Evolutionary conservation across 2,888 invertebrate species (phyloP), one percentile per base, ranked within the genome.

Genomic region (Pomacea canaliculata): DNA sequence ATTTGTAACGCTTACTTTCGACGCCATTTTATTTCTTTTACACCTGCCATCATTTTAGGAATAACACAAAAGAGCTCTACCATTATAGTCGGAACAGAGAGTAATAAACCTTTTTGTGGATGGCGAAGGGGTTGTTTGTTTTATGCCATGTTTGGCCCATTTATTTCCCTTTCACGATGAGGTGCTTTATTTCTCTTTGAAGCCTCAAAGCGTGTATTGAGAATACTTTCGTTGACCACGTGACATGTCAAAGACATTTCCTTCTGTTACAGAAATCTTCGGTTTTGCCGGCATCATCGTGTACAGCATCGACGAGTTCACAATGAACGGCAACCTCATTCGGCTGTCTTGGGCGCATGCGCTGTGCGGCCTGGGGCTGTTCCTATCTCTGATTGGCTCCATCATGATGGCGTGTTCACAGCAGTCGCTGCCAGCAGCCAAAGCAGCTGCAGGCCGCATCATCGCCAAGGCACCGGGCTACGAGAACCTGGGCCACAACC

Each of bases 381-480:
- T 68, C 62, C 19, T 69, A 62, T 74, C 74, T 9, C 62, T 74
- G 49, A 69, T 74, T 16, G 74, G 74, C 62, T 74, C 74, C 74
- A 74, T 74, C 74, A 74, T 74, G 74, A 74, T 74, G 74, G 74
- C 74, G 37, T 74, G 74, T 69, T 51, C 74, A 23, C 74, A 74
- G 63, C 74, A 74, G 60, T 69, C 74, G 19, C 69, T 74, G 10
- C 69, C 74, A 18, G 68, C 74, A 46, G 74, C 69, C 60, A 73
- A 73, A 49, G 62, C 74, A 23, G 74, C 74, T 12, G 60, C 68
- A 7, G 65, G 68, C 37, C 18, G 60, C 13, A 49, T 62, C 9
- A 49, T 60, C 23, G 74, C 74, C 69, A 74, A 68, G 12, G 60
- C 74, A 5, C 69, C 18, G n/a, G 69, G 74, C 16, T 74, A 74